Conservation (phyloP, 1,140 invertebrate species). For the Neotoxoptera formosana region DNA sequence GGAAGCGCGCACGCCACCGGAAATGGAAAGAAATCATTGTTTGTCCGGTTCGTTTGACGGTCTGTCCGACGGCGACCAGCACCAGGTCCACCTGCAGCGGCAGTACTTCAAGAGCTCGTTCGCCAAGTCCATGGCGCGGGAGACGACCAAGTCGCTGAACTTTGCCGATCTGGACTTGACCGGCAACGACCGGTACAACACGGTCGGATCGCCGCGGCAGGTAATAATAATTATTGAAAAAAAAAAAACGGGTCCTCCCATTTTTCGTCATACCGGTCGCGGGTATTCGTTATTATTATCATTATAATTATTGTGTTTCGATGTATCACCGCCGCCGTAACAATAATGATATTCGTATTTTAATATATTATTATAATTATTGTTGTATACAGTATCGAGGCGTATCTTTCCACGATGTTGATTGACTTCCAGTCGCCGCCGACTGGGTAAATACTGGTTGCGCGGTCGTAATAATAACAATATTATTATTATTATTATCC, state of each 20-base stretch:
- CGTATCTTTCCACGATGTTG: constrained; percentile 10
- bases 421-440: background rate
- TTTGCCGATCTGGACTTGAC: constrained; percentile 22
- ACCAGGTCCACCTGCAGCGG: background rate
- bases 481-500: background rate
- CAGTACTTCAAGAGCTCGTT: constrained; percentile 49
- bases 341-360: too few species aligned
- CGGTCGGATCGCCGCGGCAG: background rate
- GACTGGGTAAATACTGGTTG: background rate
- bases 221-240: background rate
- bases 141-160: constrained; percentile 47
- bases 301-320: background rate
- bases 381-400: background rate
- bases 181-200: constrained; percentile 31
- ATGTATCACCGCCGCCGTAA: background rate
- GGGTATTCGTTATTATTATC: background rate
- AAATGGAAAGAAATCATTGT: constrained; percentile 31
- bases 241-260: background rate
- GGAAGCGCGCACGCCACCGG: background rate
- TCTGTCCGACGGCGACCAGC: background rate
- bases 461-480: background rate
- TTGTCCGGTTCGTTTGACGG: constrained; percentile 51
- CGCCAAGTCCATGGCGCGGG: constrained; percentile 51
- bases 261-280: background rate
- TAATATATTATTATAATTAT: too few species aligned